Evolutionary conservation across 2,797 vertebrate genomes (phyloP), one percentile per base, ranked within the genome.

Genomic region (Chrysolophus pictus): DNA sequence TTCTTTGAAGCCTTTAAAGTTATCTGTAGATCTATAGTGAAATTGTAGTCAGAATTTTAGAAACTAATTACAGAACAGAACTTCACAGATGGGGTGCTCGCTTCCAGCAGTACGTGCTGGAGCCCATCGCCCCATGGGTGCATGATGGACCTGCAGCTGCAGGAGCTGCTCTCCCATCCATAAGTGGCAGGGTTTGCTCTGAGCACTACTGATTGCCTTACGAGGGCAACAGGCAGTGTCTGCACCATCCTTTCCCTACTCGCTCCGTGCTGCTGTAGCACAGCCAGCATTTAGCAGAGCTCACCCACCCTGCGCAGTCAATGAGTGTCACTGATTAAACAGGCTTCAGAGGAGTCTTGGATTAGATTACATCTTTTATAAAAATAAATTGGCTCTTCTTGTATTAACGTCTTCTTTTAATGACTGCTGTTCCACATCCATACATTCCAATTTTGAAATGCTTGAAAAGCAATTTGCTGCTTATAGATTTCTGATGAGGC

Each of bases 391-490:
- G 91, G 53, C 89, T 94, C 53, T 93, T 94, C 88, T 88, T 33
- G 2, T 91, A 74, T 95, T 95, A 96, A 58, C 81, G 87, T 90
- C 96, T 95, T 94, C 75, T 93, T 97, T 96, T 96, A 97, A 93
- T 97, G 96, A 94, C 92, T 90, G 90, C 95, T 95, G 75, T 95
- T 97, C 92, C 96, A 90, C 79, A 51, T 97, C 97, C 81, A 91
- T 95, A 83, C 80, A 31, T 90, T 93, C 75, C 63, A 94, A 76
- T 88, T 96, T 95, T 95, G 95, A 96, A 90, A 90, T 93, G 91
- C 93, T 91, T 95, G 84, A 96, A 96, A 96, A 97, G 95, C 56
- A 68, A 91, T 96, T 95, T 91, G 95, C 71, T 96, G 90, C 94
- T 91, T 97, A 95, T 70, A 94, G 94, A 91, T 96, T 95, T 96